phyloP scores from a whole-genome alignment of 2,113 vertebrate species.

The Perognathus longimembris region DNA sequence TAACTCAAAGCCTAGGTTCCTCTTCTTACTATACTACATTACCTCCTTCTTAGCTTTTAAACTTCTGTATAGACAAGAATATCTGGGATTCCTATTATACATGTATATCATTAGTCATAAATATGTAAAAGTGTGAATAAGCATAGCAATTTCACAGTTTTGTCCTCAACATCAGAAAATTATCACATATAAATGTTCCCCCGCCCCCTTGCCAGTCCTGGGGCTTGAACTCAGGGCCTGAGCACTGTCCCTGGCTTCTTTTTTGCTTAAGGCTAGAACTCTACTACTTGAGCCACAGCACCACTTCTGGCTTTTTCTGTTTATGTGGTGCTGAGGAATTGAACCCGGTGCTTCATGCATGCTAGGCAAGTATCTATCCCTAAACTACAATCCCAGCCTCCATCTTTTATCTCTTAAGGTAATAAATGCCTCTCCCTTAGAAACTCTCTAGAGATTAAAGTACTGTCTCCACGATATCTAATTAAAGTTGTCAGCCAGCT shows the following conservation, averaged over 20 bases:
- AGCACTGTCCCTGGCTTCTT: too few species aligned
- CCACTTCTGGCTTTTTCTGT: too few species aligned
- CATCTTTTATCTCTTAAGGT: not conserved
- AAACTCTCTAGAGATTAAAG: not conserved
- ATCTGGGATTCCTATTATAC: not conserved
- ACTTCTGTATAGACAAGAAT: not conserved
- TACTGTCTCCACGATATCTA: not conserved
- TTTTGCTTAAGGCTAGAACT: too few species aligned
- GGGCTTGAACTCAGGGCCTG: too few species aligned
- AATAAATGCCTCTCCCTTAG: not conserved
- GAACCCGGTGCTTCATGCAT: too few species aligned
- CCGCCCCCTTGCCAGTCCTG: too few species aligned
- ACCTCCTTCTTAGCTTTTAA: not conserved
- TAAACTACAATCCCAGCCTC: too few species aligned
- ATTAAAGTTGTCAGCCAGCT: not conserved
- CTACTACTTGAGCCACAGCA: too few species aligned
- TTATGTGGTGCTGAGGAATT: too few species aligned
- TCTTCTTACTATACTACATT: not conserved
- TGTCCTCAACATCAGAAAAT: constrained; percentile 27
- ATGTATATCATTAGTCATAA: not conserved
- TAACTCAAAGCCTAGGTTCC: not conserved
- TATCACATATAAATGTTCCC: not conserved
- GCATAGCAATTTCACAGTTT: not conserved
- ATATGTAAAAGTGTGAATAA: constrained; percentile 15
- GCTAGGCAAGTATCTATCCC: too few species aligned